Percentiles rank a stretch among this genome's conserved stretches.
phyloP scores from a whole-genome alignment of 23 tunicate genomes.

The Corella eumyota region DNA sequence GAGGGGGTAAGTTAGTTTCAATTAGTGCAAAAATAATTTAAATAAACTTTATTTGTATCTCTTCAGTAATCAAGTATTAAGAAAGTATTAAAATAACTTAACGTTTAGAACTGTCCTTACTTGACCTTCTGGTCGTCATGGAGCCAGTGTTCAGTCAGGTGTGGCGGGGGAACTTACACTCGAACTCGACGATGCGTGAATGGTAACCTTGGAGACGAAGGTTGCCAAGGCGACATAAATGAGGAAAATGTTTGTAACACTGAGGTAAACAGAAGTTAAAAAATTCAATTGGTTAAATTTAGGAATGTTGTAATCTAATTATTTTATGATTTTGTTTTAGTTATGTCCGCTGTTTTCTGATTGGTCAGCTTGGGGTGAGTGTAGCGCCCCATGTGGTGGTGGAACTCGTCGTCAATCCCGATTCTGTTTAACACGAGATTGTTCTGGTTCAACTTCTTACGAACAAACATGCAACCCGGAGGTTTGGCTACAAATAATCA shows the following conservation, averaged over 20 bases:
- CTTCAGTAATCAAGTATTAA: no score
- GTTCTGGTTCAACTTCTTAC: no score
- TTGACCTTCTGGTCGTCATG: constrained; percentile 42
- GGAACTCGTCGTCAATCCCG: constrained; percentile 16
- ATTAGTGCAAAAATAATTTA: no score
- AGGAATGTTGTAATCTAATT: no score
- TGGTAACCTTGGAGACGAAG: constrained; percentile 52
- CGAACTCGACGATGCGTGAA: constrained; percentile 35
- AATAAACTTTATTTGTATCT: no score
- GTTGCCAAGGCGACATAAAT: constrained; percentile 21
- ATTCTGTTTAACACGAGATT: no score
- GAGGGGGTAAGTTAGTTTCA: constrained; percentile 33
- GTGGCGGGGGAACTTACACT: constrained; percentile 40
- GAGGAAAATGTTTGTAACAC: constrained; percentile 32
- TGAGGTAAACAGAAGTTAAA: constrained; percentile 30
- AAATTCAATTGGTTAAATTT: no score
- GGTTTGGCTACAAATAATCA: no score
- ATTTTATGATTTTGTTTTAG: constrained; percentile 5
- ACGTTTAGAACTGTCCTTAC: constrained; percentile 47
- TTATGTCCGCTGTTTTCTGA: constrained; percentile 27
- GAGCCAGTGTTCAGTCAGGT: constrained; percentile 32
- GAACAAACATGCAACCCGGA: no score
- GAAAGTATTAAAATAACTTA: no score
- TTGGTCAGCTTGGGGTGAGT: constrained; percentile 35
- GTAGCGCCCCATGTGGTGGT: constrained; percentile 33